Conservation (phyloP, 1,140 invertebrate genomes). For the Scylla paramamosain region DNA sequence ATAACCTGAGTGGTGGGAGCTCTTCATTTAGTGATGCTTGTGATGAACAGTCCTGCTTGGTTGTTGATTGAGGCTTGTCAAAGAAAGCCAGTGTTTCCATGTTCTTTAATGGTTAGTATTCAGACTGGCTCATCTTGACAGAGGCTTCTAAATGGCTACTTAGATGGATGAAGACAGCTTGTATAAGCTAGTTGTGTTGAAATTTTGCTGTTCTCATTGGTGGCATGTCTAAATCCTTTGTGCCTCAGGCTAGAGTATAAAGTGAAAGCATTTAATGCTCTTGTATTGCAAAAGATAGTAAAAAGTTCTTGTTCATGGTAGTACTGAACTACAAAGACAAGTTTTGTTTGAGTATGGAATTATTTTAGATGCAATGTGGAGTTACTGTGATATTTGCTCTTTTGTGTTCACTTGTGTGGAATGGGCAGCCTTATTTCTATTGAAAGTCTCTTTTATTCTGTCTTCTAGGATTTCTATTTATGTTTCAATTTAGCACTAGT, state of each 20-base stretch:
- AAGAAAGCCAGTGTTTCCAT: background rate
- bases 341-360: slow-evolving; percentile 27
- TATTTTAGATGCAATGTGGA: slow-evolving; percentile 32
- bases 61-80: background rate
- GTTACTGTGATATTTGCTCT: slow-evolving; percentile 54
- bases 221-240: background rate
- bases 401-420: slow-evolving; percentile 14
- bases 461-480: background rate
- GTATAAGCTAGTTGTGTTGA: background rate
- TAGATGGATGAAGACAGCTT: slow-evolving; percentile 4
- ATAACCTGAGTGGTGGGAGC: background rate
- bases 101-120: background rate
- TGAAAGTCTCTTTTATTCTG: background rate
- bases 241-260: background rate
- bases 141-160: background rate
- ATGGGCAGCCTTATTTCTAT: background rate
- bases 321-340: background rate
- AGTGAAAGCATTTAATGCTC: background rate
- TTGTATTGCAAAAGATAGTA: slow-evolving; percentile 31
- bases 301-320: background rate
- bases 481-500: background rate
- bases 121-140: slow-evolving; percentile 9
- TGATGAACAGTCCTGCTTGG: background rate
- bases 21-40: no score
- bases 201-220: background rate